Evolutionary conservation across 37 sponge, comb jelly and placozoan genomes (phyloP), one percentile per base, ranked within the genome.

Genomic region (Dysidea cf. avara): DNA sequence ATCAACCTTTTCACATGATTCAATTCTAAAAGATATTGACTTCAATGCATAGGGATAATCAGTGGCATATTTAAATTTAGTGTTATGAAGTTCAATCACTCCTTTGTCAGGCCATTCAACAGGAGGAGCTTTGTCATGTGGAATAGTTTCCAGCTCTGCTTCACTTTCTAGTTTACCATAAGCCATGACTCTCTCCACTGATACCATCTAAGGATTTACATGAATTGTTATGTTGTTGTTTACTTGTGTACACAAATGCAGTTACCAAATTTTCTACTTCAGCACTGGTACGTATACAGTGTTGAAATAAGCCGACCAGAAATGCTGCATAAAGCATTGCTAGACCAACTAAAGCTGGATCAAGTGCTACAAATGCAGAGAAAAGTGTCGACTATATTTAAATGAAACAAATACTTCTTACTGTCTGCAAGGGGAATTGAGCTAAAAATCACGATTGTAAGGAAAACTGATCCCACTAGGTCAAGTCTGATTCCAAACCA

Each of bases 401-500:
- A 43, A 43, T 5, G 9, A 12, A 43, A 12, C 9, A 43, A 43
- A 43, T 5, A 43, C 7, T 43, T 12, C 46, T 43, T 43, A 43
- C 46, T 43, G 9, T 43, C 46, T 43, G 46, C 46, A 12, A 43
- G 9, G 5, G 46, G 46, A 43, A 91, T 61, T n/a, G 83, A 76
- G 28, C 53, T 31, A 40, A 91, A 78, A 6, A 79, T 74, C 11
- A 86, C 83, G 7, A 65, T 7, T 18, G 75, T 64, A 14, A 91
- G 59, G 37, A 84, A 91, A 0, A 67, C n/a, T 6, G 60, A 34
- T 57, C 75, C 73, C 34, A 91, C 31, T 0, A 72, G 25, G 46
- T 91, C 92, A 61, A 91, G 68, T 25, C 87, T 69, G 39, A 91
- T 47, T 22, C 81, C 87, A 77, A 86, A 83, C 92, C 92, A 91